phyloP scores from a whole-genome alignment of 2,797 vertebrate species.

The Phataginus tetradactyla region DNA sequence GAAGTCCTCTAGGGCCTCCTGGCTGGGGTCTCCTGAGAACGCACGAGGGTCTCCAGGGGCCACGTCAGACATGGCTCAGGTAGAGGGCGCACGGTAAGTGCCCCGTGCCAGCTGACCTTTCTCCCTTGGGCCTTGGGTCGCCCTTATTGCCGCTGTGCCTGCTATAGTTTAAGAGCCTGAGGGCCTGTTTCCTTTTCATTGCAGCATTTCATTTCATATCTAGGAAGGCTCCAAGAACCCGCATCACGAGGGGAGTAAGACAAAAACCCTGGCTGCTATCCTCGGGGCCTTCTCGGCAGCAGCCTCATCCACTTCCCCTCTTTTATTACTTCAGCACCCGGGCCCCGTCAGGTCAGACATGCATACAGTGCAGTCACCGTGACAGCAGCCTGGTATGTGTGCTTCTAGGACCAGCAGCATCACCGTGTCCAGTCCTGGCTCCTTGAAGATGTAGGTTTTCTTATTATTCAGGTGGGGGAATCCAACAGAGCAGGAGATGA shows the following conservation, averaged over 20 bases:
- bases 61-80: neutral
- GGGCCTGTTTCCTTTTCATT: neutral
- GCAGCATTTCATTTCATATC: conserved; percentile 5
- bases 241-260: neutral
- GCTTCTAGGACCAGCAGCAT: neutral
- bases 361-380: too few species aligned
- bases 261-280: neutral
- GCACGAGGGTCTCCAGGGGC: neutral
- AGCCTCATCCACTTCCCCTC: neutral
- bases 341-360: neutral
- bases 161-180: neutral
- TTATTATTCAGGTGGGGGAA: neutral
- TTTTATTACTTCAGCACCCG: neutral
- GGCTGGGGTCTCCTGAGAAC: neutral
- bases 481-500: neutral
- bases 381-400: too few species aligned
- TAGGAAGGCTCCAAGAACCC: neutral
- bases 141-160: neutral
- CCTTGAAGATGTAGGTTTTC: neutral
- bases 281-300: neutral
- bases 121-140: neutral
- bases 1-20: neutral
- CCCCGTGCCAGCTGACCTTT: neutral
- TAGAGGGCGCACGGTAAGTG: too few species aligned
- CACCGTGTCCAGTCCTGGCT: neutral